Percentiles rank a stretch among this genome's conserved stretches.
These are phyloP conservation scores for Dromaius novaehollandiae DNA, from an alignment of 2,113 vertebrate species.

Conservation along the genomic window DNA sequence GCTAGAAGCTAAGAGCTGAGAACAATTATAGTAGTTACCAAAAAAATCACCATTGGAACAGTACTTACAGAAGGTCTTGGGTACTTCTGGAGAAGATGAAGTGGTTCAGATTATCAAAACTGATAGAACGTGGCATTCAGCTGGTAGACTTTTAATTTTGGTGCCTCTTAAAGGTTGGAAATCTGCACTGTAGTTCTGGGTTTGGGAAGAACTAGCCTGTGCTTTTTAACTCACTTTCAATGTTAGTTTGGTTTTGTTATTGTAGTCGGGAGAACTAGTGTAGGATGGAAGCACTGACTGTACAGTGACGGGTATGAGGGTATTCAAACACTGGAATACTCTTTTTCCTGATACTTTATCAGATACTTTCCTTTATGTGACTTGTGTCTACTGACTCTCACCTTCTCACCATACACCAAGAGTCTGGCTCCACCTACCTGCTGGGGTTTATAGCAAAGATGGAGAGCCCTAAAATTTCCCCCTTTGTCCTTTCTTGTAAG, in stretches of 20 bases:
- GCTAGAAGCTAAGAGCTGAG: neutral
- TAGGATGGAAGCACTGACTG: neutral
- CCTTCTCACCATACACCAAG: neutral
- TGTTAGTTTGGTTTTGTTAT: neutral
- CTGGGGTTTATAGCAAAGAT: neutral
- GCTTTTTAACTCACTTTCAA: neutral
- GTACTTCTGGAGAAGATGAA: neutral
- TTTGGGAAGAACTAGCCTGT: neutral
- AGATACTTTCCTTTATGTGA: neutral
- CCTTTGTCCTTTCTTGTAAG: neutral
- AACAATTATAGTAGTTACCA: neutral
- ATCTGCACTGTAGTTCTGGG: rapidly evolving
- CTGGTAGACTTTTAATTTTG: neutral
- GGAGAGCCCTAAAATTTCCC: neutral
- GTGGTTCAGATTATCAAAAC: neutral
- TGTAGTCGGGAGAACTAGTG: neutral
- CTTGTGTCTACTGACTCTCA: neutral
- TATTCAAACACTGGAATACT: neutral
- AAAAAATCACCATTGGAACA: neutral
- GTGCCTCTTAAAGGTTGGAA: neutral
- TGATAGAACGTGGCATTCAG: neutral
- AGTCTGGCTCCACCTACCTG: neutral
- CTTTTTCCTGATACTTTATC: neutral
- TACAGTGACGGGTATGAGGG: neutral
- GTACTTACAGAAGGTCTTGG: neutral